Percentiles rank a stretch among this genome's conserved stretches.
Conservation (phyloP, 2,888 invertebrate genomes). For the Branchellion lobata region DNA sequence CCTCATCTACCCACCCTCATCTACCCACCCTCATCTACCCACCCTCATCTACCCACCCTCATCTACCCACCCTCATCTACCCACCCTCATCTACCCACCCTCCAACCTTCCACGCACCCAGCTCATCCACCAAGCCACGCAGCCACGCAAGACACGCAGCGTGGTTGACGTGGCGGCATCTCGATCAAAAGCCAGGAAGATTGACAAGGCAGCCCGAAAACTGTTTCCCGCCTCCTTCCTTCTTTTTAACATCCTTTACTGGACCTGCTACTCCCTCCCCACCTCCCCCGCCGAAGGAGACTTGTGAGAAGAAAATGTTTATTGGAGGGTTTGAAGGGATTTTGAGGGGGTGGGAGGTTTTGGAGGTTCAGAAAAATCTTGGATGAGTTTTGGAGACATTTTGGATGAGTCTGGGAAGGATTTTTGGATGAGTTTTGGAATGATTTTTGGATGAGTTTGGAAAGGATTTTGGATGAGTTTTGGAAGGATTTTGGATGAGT, state of each 20-base stretch:
- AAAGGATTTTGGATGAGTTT: no score
- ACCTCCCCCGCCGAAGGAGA: neutral
- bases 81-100: neutral
- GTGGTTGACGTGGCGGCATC: conserved; percentile 32
- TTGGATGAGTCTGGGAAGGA: no score
- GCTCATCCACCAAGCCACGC: conserved; percentile 11
- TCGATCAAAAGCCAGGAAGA: conserved; percentile 32
- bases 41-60: neutral
- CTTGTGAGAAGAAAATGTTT: neutral
- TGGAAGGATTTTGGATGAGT: no score
- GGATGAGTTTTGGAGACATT: no score
- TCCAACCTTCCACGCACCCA: neutral
- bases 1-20: no score
- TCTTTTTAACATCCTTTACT: conserved; percentile 36
- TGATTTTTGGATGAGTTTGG: no score
- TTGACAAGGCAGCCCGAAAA: conserved; percentile 37
- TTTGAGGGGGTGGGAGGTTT: no score
- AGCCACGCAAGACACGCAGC: neutral
- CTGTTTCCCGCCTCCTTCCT: conserved; percentile 27
- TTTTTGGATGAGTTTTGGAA: no score
- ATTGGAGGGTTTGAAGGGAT: neutral
- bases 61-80: neutral
- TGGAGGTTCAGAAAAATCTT: no score
- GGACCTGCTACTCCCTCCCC: conserved; percentile 32
- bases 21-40: no score